Evolutionary conservation across 2,113 vertebrate species (phyloP).

Genomic region (Mustela nigripes): DNA sequence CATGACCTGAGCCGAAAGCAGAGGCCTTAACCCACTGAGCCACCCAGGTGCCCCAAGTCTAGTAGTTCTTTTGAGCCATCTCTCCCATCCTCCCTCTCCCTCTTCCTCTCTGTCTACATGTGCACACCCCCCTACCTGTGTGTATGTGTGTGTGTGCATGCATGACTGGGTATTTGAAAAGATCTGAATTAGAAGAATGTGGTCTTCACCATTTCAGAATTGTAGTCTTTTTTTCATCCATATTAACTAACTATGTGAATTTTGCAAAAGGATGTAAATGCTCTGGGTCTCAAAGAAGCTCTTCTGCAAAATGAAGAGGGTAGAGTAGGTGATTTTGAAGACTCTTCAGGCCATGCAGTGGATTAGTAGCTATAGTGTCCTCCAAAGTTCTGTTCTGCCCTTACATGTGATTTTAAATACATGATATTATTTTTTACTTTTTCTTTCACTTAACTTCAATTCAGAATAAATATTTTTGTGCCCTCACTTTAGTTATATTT

Average conservation of each 20-base stretch:
- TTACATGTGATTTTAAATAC: background rate
- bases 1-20: too few relatives aligned
- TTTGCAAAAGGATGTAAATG: background rate
- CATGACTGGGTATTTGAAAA: background rate
- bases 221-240: background rate
- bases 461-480: constrained; percentile 32
- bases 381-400: background rate
- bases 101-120: background rate
- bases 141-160: background rate
- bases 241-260: background rate
- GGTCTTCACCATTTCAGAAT: background rate
- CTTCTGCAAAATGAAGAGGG: background rate
- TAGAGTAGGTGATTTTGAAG: background rate
- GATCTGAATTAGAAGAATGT: background rate
- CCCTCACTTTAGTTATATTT: constrained; percentile 7
- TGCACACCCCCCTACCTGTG: background rate
- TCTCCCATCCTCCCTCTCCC: background rate
- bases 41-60: background rate
- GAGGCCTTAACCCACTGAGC: too few relatives aligned
- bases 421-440: background rate
- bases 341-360: background rate
- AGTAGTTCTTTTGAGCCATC: background rate
- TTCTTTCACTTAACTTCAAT: background rate
- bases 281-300: background rate
- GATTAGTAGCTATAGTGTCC: background rate